Base-by-base conservation (phyloP, 2,888 invertebrate species). In the Crioceris asparagi region DNA sequence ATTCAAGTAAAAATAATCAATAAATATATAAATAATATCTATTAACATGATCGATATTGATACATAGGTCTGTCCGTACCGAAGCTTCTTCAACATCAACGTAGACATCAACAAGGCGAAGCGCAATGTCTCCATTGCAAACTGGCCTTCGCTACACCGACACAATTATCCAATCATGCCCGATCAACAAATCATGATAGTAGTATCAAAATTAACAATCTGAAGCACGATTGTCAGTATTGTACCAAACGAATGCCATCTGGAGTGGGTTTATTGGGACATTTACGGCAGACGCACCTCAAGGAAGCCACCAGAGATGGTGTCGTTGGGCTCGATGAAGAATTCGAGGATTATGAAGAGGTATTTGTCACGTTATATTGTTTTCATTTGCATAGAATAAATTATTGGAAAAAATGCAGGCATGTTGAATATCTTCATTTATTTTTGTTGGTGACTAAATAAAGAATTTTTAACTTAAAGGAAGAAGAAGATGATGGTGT, bases 171-270 rank as follows among this genome's bases (percentile, higher is more conserved):
- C 18, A 46, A 51, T 29, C 75, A 79, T 50, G 69, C 74, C 47
- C 72, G 74, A 53, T 67, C 66, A 25, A 73, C 74, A 4, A 72
- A 72, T 1, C 75, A 75, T 51, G n/a, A n/a, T n/a, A n/a, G n/a
- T n/a, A n/a, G n/a, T n/a, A n/a, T n/a, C n/a, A n/a, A n/a, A n/a
- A n/a, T n/a, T n/a, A n/a, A n/a, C n/a, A n/a, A n/a, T n/a, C n/a
- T n/a, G n/a, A 39, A 29, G 14, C 69, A 68, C 47, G 69, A 71
- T 43, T 76, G 88, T 60, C 75, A 79, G 33, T 84, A 84, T 55
- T 90, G 88, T 56, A 72, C 74, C 38, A 83, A 80, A 57, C 68
- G 73, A 39, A 85, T 84, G 57, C 71, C 75, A 17, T 71, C 83
- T 17, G 74, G 78, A 44, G 66, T 73, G 16, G 78, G 78, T 56